Conservation (phyloP, 2,888 invertebrate genomes). For the Raillietiella orientalis region DNA sequence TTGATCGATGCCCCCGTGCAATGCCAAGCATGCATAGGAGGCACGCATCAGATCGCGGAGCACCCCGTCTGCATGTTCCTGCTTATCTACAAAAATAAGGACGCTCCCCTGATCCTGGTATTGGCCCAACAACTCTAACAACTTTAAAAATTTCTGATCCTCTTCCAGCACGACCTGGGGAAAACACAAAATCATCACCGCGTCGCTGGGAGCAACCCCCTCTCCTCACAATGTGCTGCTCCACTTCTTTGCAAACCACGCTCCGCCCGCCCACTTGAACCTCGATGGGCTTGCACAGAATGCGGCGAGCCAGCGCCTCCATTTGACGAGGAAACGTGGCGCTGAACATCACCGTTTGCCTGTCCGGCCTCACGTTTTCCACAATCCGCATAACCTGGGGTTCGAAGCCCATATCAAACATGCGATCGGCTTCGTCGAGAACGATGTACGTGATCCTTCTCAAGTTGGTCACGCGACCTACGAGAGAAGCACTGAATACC, state of each 20-base stretch:
- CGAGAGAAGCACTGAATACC: slow-evolving; percentile 1
- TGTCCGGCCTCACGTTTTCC: slow-evolving; percentile 79
- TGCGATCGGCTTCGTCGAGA: slow-evolving; percentile 90
- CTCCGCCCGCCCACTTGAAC: slow-evolving; percentile 88
- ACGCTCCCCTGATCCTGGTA: slow-evolving; percentile 75
- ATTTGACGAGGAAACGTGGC: slow-evolving; percentile 97
- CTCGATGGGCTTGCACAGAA: slow-evolving; percentile 78
- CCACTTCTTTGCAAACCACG: slow-evolving; percentile 89
- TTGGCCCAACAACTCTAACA: slow-evolving; percentile 79
- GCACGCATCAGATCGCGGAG: slow-evolving; percentile 83
- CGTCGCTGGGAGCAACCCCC: background rate
- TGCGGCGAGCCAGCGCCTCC: slow-evolving; percentile 84
- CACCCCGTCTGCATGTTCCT: slow-evolving; percentile 79
- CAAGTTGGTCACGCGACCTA: slow-evolving; percentile 66
- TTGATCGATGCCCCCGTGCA: slow-evolving; percentile 98
- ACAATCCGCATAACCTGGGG: slow-evolving; percentile 94
- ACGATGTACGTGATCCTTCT: slow-evolving; percentile 90
- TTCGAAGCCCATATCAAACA: slow-evolving; percentile 99
- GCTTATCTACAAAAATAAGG: slow-evolving; percentile 92
- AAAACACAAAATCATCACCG: slow-evolving; percentile 1
- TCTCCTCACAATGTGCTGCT: slow-evolving; percentile 51
- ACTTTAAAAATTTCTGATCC: slow-evolving; percentile 85
- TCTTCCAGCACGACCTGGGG: slow-evolving; percentile 40
- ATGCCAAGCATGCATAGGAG: slow-evolving; percentile 69
- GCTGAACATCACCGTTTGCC: slow-evolving; percentile 95